Evolutionary conservation across 2,888 invertebrate genomes (phyloP), one percentile per base, ranked within the genome.

Genomic region (Amphipyra tragopoginis): DNA sequence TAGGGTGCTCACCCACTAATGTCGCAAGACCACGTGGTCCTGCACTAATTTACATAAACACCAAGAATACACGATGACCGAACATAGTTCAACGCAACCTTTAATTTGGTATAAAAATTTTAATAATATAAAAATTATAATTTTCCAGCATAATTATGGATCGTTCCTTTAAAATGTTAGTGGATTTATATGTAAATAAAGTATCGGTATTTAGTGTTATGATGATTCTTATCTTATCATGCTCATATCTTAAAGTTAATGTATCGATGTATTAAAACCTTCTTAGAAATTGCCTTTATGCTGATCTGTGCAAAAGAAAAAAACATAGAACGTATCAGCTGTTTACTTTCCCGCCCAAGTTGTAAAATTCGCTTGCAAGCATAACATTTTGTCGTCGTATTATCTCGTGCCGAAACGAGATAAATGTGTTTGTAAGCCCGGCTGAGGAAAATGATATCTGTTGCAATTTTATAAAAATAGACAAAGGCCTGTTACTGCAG

Each of bases 41-140:
- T 26, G 26, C 26, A 33, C 49, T 43, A 13, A 75, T 75, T 50
- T 61, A 47, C 66, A 72, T 78, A 78, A 48, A 68, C 49, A 38
- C 48, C 13, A 61, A 59, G 38, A 52, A 38, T n/a, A 33, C 48
- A 43, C 57, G 62, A 58, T 74, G 74, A 75, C 77, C 74, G 58
- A 48, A 51, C 73, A 72, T 68, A 75, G 74, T 76, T 61, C 64
- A 68, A 15, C 57, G 52, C 57, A 72, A 72, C 77, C 73, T 76
- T 68, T 75, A 73, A 73, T 75, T 67, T 65, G 48, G 48, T 33
- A 65, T 55, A 59, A 59, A 72, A 54, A 72, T 56, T 63, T 67
- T 65, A 55, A 74, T 65, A 70, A 54, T 52, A 64, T 61, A 73
- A 77, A 70, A 66, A 70, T 64, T 59, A 61, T 70, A 74, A 70